These are phyloP conservation scores for Gallinago media DNA, from an alignment of 2,113 vertebrate species.

Conservation along the genomic window DNA sequence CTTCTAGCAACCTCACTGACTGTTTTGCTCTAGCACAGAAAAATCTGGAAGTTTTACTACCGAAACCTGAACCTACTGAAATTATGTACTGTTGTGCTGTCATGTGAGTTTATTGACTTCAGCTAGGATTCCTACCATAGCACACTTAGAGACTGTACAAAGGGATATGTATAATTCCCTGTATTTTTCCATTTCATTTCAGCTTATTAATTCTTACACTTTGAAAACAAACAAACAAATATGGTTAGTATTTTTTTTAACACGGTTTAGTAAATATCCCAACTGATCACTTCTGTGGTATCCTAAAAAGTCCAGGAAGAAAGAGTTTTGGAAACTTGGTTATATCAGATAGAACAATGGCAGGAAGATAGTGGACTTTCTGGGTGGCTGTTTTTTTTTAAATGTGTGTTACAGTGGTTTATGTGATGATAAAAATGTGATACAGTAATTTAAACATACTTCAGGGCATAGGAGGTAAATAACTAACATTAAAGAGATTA, in stretches of 20 bases:
- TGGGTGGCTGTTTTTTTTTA: background rate
- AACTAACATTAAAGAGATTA: background rate
- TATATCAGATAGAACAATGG: background rate
- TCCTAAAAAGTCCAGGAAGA: background rate
- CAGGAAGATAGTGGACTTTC: background rate
- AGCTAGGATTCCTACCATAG: background rate
- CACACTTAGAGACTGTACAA: background rate
- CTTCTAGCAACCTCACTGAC: background rate
- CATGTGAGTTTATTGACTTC: background rate
- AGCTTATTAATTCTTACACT: background rate
- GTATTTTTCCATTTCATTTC: background rate
- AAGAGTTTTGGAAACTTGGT: background rate
- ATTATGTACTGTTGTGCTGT: background rate
- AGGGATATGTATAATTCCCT: background rate
- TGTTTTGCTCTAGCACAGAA: background rate
- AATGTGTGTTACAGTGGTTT: background rate
- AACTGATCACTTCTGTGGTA: background rate
- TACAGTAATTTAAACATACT: background rate
- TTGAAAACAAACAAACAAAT: background rate
- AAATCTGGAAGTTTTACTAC: background rate
- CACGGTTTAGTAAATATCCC: background rate
- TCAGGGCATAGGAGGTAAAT: background rate
- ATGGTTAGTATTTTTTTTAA: background rate
- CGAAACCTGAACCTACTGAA: background rate
- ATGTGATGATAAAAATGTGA: too few species aligned